Evolutionary conservation across 2,797 vertebrate species (phyloP), one percentile per base, ranked within the genome.

Genomic region (Neosalanx taihuensis): DNA sequence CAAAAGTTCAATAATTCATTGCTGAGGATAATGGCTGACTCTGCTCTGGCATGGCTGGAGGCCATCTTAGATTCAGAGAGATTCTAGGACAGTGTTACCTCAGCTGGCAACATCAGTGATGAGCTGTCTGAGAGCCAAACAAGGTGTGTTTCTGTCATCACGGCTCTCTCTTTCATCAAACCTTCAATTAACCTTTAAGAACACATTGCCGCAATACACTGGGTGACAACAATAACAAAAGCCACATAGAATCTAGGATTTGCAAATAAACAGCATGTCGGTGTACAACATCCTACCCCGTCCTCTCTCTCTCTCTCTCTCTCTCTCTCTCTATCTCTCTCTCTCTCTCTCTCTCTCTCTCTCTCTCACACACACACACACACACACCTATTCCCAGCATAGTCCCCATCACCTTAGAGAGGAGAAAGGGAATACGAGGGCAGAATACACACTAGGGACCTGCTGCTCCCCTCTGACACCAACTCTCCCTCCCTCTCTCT

Each of bases 151-250:
- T 13, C 10, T 46, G 6, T 46, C 7, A 46, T 46, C 41, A 46
- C 41, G 10, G 41, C 41, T 46, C 41, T 46, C 10, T 46, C 12
- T 46, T 12, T 46, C 41, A 10, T 12, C 41, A 46, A 46, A 9
- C 41, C 7, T 46, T 46, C 41, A 46, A 46, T 46, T 46, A 46
- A 46, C 41, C 41, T 46, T 46, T 46, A 13, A 46, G 41, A 46
- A 12, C 18, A 56, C 18, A 18, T 17, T 56, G 18, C 51, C 10
- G 5, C 5, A 56, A n/a, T 56, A 56, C 15, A n/a, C 6, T 56
- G 15, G 6, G 51, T 56, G 18, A 81, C 23, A 86, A 88, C 88
- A 88, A 86, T 83, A 87, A 84, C 83, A 53, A 35, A 30, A 37
- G 31, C 9, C 17, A 53, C 5, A 33, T 46, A 46, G 41, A 46